Conservation (phyloP, 2,113 vertebrate genomes). For the Clupea harengus region DNA sequence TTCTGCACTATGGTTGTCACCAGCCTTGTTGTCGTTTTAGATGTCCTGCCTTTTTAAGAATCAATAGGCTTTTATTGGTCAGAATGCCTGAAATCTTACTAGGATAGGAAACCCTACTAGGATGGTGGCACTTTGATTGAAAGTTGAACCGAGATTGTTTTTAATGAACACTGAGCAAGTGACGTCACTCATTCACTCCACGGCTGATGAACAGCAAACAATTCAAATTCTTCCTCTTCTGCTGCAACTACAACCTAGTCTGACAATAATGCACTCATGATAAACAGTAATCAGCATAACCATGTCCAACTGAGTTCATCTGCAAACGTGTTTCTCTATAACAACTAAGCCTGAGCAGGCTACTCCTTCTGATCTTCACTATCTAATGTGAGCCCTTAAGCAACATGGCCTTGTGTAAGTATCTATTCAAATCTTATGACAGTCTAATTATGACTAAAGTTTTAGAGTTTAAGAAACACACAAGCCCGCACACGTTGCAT, state of each 20-base stretch:
- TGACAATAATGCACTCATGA: too few species aligned
- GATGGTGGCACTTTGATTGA: too few species aligned
- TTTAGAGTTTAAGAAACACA: background rate
- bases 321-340: background rate
- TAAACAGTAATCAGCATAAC: too few species aligned
- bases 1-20: background rate
- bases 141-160: background rate
- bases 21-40: too few species aligned
- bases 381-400: background rate
- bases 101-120: too few species aligned
- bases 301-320: background rate
- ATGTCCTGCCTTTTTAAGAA: too few species aligned
- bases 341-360: background rate
- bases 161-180: background rate
- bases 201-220: too few species aligned
- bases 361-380: background rate
- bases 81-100: too few species aligned
- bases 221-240: too few species aligned
- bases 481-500: background rate
- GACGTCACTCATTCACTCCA: too few species aligned
- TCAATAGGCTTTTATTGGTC: too few species aligned
- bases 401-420: background rate
- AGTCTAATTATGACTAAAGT: background rate
- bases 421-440: background rate
- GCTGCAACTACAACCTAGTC: too few species aligned